Percentiles rank a stretch among this genome's conserved stretches.
These are phyloP conservation scores for Agrochola lychnidis DNA, from an alignment of 2,888 invertebrate genomes.

Conservation along the genomic window DNA sequence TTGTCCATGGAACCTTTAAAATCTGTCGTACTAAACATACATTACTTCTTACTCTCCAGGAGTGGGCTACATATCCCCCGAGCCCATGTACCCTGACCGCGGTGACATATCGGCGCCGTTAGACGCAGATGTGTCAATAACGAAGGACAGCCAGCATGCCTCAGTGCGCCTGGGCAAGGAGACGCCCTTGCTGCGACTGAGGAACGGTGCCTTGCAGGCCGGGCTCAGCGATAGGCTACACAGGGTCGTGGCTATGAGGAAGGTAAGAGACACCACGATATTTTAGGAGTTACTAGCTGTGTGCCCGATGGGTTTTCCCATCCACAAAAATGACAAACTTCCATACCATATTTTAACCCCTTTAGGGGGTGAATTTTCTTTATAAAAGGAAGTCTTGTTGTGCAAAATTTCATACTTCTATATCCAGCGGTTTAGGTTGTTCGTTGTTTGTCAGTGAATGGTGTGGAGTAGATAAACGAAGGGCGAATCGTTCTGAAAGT, in stretches of 20 bases:
- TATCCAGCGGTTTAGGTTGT: too few relatives aligned
- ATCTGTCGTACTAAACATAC: too few relatives aligned
- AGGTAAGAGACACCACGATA: slow-evolving; percentile 74
- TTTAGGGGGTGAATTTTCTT: background rate
- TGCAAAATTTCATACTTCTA: background rate
- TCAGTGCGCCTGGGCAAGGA: slow-evolving; percentile 73
- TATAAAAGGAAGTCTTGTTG: too few relatives aligned
- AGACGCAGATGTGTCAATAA: slow-evolving; percentile 77
- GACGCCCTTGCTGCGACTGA: slow-evolving; percentile 90
- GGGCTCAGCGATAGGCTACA: slow-evolving; percentile 91
- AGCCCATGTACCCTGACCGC: slow-evolving; percentile 91
- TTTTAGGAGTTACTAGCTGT: background rate
- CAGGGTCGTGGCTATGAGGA: slow-evolving; percentile 88
- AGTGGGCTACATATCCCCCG: slow-evolving; percentile 91
- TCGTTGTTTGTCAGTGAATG: background rate
- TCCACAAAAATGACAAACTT: too few relatives aligned
- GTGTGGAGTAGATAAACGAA: too few relatives aligned
- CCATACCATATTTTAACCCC: background rate
- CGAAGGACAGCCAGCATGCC: slow-evolving; percentile 73
- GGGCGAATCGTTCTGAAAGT: too few relatives aligned
- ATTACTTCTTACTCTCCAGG: slow-evolving; percentile 71
- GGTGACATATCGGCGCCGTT: slow-evolving; percentile 86
- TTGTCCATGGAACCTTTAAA: too few relatives aligned
- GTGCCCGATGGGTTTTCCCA: background rate
- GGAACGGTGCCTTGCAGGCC: slow-evolving; percentile 93